Conservation (phyloP, 2,113 vertebrate genomes). For the Sialia sialis region DNA sequence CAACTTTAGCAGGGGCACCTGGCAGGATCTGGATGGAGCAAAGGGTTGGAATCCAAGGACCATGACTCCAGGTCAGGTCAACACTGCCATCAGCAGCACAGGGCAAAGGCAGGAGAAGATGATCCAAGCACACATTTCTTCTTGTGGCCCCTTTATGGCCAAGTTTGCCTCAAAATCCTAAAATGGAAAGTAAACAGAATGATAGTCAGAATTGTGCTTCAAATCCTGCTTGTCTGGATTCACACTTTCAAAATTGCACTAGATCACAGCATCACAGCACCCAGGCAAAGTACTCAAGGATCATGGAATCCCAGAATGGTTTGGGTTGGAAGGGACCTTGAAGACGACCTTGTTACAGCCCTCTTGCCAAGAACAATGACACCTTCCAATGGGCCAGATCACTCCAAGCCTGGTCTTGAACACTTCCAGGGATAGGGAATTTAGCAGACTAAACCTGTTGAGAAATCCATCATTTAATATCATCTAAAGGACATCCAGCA, state of each 20-base stretch:
- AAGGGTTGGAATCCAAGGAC: background rate
- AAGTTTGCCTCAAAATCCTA: background rate
- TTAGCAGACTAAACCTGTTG: background rate
- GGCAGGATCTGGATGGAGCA: background rate
- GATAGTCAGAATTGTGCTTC: background rate
- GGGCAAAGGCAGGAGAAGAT: background rate
- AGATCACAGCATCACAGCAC: background rate
- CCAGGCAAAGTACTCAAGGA: background rate
- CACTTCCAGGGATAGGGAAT: too few relatives aligned
- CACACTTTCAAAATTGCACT: background rate
- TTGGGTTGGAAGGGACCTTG: background rate
- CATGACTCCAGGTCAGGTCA: rapidly evolving
- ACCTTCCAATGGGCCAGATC: background rate
- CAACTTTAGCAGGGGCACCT: background rate
- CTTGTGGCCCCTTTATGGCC: background rate
- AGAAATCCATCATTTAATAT: background rate
- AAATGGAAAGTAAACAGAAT: background rate
- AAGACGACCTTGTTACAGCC: background rate
- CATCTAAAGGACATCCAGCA: background rate
- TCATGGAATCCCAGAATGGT: background rate
- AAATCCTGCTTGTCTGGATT: background rate
- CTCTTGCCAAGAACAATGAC: background rate
- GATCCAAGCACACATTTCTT: background rate
- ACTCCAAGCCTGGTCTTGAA: background rate
- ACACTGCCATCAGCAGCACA: background rate